Conservation (phyloP, 2,797 vertebrate genomes). For the Pipistrellus pygmaeus region DNA sequence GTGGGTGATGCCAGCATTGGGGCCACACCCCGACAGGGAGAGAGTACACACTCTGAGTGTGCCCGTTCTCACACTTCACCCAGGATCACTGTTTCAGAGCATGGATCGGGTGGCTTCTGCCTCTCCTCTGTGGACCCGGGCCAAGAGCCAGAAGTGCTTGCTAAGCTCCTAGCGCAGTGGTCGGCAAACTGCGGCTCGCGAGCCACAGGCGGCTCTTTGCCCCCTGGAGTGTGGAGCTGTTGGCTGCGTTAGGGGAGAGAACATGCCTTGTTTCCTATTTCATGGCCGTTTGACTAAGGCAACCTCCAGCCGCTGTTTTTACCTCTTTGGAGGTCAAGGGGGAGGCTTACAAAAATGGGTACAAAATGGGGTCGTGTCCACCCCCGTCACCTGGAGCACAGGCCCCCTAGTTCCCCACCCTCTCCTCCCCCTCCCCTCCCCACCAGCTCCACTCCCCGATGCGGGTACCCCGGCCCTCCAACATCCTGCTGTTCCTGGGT, state of each 20-base stretch:
- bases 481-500: neutral
- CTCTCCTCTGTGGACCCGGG: neutral
- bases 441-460: neutral
- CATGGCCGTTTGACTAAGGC: neutral
- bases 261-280: neutral
- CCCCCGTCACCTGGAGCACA: rapidly evolving
- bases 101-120: neutral
- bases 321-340: neutral
- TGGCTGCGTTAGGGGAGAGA: neutral
- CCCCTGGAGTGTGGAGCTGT: neutral
- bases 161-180: neutral
- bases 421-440: neutral
- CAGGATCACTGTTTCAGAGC: neutral
- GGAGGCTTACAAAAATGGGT: neutral
- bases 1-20: neutral
- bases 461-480: neutral
- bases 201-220: too few relatives aligned
- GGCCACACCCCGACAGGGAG: neutral
- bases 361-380: neutral
- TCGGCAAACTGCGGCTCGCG: too few relatives aligned
- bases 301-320: neutral
- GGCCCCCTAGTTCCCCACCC: neutral
- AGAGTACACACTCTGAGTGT: neutral
- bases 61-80: neutral
- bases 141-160: neutral